phyloP scores from a whole-genome alignment of 2,888 invertebrate genomes.

The Halictus ligatus region DNA sequence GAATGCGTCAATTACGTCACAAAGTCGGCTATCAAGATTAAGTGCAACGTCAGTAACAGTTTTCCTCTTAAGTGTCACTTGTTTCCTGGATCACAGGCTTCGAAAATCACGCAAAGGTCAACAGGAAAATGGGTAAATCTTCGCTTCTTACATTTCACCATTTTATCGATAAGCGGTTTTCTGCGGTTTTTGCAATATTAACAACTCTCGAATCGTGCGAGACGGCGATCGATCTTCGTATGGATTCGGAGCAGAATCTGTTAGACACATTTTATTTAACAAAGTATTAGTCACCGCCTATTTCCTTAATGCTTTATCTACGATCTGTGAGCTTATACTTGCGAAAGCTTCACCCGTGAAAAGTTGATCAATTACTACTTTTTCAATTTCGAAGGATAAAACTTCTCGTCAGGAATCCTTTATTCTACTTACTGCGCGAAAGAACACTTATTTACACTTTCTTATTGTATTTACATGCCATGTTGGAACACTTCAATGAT shows the following conservation, averaged over 20 bases:
- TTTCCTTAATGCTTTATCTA: background rate
- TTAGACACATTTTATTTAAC: background rate
- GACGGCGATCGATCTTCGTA: background rate
- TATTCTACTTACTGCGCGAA: background rate
- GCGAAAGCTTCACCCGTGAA: background rate
- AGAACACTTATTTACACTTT: background rate
- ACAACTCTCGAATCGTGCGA: background rate
- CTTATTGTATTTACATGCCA: background rate
- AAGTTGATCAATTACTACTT: background rate
- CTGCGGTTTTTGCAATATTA: background rate
- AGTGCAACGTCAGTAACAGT: constrained; percentile 35
- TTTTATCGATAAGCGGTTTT: background rate
- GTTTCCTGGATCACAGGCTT: constrained; percentile 14
- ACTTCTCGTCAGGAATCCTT: too few relatives aligned
- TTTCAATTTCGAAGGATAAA: background rate
- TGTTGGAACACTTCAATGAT: background rate
- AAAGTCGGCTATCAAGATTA: constrained; percentile 41
- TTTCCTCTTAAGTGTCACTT: constrained; percentile 48
- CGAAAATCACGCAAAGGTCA: constrained; percentile 23
- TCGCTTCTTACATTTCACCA: background rate
- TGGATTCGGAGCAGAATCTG: background rate
- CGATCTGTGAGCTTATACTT: background rate
- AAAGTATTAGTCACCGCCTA: background rate
- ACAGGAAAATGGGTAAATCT: constrained; percentile 55
- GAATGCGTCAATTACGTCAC: constrained; percentile 41